Conservation (phyloP, 2,797 vertebrate genomes). For the Yasuhikotakia modesta region DNA sequence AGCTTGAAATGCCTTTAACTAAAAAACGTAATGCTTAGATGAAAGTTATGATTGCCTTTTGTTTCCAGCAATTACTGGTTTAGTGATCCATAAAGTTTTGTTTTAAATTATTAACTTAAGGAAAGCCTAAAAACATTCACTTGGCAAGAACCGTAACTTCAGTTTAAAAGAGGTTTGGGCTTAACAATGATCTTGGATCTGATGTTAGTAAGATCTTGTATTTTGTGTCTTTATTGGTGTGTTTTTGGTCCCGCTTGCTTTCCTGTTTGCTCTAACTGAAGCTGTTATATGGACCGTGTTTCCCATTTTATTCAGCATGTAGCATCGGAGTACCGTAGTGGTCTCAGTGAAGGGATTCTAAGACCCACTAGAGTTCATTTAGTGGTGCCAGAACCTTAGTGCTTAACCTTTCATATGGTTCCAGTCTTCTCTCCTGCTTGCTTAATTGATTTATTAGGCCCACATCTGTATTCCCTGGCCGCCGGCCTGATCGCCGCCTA, state of each 20-base stretch:
- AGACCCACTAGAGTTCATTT: conserved; percentile 51
- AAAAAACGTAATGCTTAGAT: background rate
- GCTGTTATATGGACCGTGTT: conserved; percentile 23
- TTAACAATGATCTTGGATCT: background rate
- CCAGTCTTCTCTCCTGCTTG: conserved; percentile 73
- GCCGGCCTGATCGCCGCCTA: conserved; percentile 81
- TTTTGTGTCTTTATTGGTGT: conserved; percentile 5
- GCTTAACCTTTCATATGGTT: conserved; percentile 68
- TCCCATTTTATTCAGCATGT: conserved; percentile 26
- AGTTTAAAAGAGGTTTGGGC: background rate
- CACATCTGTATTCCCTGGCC: conserved; percentile 78
- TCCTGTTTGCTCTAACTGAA: conserved; percentile 24
- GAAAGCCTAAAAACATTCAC: background rate
- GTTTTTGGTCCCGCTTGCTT: background rate
- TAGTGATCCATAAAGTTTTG: background rate
- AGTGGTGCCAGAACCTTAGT: conserved; percentile 51
- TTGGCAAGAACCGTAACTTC: background rate
- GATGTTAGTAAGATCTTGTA: background rate
- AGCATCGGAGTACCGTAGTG: background rate
- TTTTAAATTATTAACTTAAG: background rate
- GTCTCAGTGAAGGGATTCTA: conserved; percentile 16
- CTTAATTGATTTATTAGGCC: conserved; percentile 83
- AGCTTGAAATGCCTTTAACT: background rate
- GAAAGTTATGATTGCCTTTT: background rate
- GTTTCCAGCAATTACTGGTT: background rate